These are phyloP conservation scores for Tokudaia muenninki DNA, from an alignment of 2,797 vertebrate species.

Conservation along the genomic window DNA sequence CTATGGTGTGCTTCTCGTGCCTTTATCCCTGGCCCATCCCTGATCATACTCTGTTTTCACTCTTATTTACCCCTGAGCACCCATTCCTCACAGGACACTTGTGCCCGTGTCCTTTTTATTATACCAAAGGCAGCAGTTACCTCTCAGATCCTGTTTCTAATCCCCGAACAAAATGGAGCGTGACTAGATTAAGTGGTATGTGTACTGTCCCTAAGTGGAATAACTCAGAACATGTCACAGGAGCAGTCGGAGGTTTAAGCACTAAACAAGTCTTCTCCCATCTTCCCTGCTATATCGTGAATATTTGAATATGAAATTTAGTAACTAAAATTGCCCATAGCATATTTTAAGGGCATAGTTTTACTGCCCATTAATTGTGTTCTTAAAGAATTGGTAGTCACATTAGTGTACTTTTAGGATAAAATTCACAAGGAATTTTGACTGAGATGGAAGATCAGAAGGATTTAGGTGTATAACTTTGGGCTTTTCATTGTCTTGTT, in stretches of 20 bases:
- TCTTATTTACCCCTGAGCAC: slow-evolving; percentile 74
- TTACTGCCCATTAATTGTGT: slow-evolving; percentile 27
- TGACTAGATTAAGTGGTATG: slow-evolving; percentile 81
- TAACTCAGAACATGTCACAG: slow-evolving; percentile 67
- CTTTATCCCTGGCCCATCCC: slow-evolving; percentile 66
- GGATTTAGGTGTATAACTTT: background rate
- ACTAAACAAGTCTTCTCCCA: slow-evolving; percentile 5
- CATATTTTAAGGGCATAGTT: slow-evolving; percentile 25
- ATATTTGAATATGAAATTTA: slow-evolving; percentile 52
- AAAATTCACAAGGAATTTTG: slow-evolving; percentile 45
- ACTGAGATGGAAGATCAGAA: slow-evolving; percentile 9
- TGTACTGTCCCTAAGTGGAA: slow-evolving; percentile 67
- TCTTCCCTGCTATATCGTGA: slow-evolving; percentile 40
- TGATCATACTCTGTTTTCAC: slow-evolving; percentile 70
- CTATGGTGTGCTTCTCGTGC: slow-evolving; percentile 59
- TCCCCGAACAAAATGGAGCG: slow-evolving; percentile 76
- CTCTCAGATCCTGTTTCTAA: slow-evolving; percentile 81
- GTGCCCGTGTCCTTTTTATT: slow-evolving; percentile 77
- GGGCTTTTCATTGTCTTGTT: slow-evolving; percentile 42
- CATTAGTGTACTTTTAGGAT: slow-evolving; percentile 40
- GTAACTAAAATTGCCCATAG: slow-evolving; percentile 27
- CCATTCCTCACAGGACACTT: slow-evolving; percentile 80
- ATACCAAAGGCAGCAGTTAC: slow-evolving; percentile 76
- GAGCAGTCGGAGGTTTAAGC: slow-evolving; percentile 32
- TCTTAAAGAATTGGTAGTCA: slow-evolving; percentile 53